Conservation (phyloP, 2,113 vertebrate genomes). For the Perca flavescens region DNA sequence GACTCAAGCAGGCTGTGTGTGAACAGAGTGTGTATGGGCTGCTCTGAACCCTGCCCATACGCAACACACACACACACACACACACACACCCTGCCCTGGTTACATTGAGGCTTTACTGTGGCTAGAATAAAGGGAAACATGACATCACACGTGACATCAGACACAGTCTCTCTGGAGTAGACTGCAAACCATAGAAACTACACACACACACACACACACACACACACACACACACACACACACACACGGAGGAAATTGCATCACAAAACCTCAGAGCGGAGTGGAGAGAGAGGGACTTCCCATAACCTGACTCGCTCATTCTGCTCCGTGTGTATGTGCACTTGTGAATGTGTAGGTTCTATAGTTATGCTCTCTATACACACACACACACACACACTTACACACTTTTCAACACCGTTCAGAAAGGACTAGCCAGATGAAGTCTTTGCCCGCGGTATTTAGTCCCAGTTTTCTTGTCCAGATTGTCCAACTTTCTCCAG, state of each 20-base stretch:
- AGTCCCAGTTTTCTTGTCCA: slow-evolving; percentile 6
- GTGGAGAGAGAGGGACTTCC: slow-evolving; percentile 74
- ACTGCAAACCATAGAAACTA: slow-evolving; percentile 42
- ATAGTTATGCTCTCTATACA: slow-evolving; percentile 22
- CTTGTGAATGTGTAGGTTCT: slow-evolving; percentile 24
- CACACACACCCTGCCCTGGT: slow-evolving; percentile 30
- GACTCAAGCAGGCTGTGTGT: slow-evolving; percentile 23
- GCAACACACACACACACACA: slow-evolving; percentile 6
- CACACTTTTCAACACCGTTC: neutral
- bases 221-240: slow-evolving; percentile 34
- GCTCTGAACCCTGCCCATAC: slow-evolving; percentile 12
- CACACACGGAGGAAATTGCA: slow-evolving; percentile 61
- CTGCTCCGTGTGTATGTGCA: slow-evolving; percentile 14
- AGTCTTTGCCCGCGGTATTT: neutral
- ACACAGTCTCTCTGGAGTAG: slow-evolving; percentile 43
- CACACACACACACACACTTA: slow-evolving; percentile 16
- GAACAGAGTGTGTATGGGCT: neutral
- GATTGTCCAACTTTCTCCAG: slow-evolving; percentile 6
- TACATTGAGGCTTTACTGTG: slow-evolving; percentile 55
- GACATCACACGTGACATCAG: slow-evolving; percentile 74
- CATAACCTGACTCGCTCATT: slow-evolving; percentile 53
- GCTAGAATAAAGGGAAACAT: slow-evolving; percentile 61
- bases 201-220: slow-evolving; percentile 32
- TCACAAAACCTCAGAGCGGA: slow-evolving; percentile 63
- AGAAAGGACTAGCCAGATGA: neutral